These are phyloP conservation scores for Plumapathes pennacea DNA, from an alignment of 92 coral and sea anemone genomes.

Conservation along the genomic window DNA sequence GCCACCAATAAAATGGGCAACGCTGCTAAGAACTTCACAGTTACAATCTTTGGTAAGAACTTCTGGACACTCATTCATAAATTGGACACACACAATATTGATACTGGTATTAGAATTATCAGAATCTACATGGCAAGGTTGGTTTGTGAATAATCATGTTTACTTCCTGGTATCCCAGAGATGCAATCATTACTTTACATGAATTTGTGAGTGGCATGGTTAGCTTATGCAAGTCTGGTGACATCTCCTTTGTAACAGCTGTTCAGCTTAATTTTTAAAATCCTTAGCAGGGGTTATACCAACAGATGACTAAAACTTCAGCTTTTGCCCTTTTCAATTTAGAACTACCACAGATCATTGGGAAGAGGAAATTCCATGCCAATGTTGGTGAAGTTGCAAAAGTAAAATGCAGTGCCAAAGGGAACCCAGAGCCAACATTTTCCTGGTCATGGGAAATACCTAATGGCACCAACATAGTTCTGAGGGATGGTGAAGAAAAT, in stretches of 20 bases:
- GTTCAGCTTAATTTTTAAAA: no score
- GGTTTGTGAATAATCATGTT: no score
- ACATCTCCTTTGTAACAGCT: no score
- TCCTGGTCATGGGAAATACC: slow-evolving; percentile 71
- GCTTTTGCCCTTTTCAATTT: not conserved
- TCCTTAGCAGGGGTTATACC: no score
- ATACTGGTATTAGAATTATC: no score
- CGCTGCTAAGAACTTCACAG: slow-evolving; percentile 64
- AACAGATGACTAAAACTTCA: no score
- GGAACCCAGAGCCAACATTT: slow-evolving; percentile 73
- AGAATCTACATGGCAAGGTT: no score
- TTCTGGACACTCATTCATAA: not conserved
- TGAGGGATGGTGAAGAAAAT: slow-evolving; percentile 63
- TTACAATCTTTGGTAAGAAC: slow-evolving; percentile 49
- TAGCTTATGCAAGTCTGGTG: no score
- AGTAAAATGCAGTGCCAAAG: slow-evolving; percentile 69
- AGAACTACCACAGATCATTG: slow-evolving; percentile 70
- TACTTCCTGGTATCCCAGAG: no score
- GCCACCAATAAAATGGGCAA: slow-evolving; percentile 69
- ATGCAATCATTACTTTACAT: no score
- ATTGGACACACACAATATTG: no score
- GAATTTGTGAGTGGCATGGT: no score
- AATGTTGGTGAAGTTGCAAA: slow-evolving; percentile 63
- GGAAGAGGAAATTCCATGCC: slow-evolving; percentile 64
- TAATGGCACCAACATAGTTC: slow-evolving; percentile 24